phyloP scores from a whole-genome alignment of 2,888 invertebrate genomes.

The Ecliptopera silaceata region DNA sequence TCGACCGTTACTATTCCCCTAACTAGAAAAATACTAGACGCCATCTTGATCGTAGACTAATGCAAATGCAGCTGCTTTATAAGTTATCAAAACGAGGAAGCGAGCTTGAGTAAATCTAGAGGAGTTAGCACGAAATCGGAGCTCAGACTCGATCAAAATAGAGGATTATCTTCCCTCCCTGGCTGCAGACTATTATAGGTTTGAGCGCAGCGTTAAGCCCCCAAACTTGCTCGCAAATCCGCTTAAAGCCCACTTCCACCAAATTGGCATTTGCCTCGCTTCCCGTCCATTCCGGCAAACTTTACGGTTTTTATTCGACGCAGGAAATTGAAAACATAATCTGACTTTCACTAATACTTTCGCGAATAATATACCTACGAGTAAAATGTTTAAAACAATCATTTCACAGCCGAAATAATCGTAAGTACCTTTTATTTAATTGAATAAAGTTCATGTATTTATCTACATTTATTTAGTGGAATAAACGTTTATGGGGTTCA shows the following conservation, averaged over 20 bases:
- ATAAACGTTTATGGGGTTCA: conserved; percentile 61
- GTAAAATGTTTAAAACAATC: conserved; percentile 58
- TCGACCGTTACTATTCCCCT: conserved; percentile 82
- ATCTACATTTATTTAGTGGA: conserved; percentile 34
- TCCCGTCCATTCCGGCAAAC: conserved; percentile 36
- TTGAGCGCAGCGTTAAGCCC: conserved; percentile 58
- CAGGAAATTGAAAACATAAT: conserved; percentile 62
- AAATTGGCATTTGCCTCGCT: conserved; percentile 52
- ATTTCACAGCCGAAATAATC: no score
- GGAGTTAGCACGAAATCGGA: conserved; percentile 46
- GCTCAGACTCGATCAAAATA: conserved; percentile 55
- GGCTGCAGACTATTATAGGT: conserved; percentile 61
- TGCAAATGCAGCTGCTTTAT: conserved; percentile 54
- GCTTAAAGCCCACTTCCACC: conserved; percentile 61
- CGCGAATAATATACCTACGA: conserved; percentile 60
- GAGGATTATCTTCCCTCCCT: conserved; percentile 58
- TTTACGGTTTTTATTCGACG: conserved; percentile 45
- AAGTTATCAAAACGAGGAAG: conserved; percentile 64
- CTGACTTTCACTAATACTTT: conserved; percentile 66
- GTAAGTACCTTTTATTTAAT: conserved; percentile 52
- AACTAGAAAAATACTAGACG: conserved; percentile 80
- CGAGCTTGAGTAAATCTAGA: conserved; percentile 37
- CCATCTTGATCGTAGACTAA: conserved; percentile 64
- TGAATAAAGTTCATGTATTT: conserved; percentile 28
- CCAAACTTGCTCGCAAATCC: conserved; percentile 61